Base-by-base conservation (phyloP, 2,797 vertebrate species). In the Xyrichtys novacula region DNA sequence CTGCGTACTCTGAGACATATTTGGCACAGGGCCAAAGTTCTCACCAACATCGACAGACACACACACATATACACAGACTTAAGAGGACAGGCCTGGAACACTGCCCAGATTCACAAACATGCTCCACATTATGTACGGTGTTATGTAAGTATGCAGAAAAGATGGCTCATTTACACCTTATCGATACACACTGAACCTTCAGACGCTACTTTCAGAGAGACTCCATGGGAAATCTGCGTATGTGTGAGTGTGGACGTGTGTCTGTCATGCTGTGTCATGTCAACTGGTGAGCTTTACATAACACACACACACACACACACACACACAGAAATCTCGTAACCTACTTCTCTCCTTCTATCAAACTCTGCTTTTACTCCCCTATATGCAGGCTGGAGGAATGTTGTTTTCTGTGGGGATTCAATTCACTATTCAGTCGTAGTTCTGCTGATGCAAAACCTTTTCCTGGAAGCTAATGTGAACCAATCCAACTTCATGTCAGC, bases 361-460 rank as follows among this genome's bases (percentile, higher is more conserved):
- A 86, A 86, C 75, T 77, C 44, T 65, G 60, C 76, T 74, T 76
- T 74, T 74, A 58, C 75, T 73, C 63, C 17, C 19, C 71, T 66
- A 65, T 69, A 79, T 74, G 73, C 56, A 76, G 75, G 71, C 57
- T 75, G 74, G 67, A 88, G 88, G 89, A 89, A 89, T 87, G 83
- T 78, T 80, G 81, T 86, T 89, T 89, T 88, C 82, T 83, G 78
- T 78, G 85, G 80, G 79, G 80, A 86, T 74, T 91, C 80, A 80
- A 88, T 88, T 91, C 79, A 84, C 86, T 86, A 89, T 91, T 91
- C 85, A 89, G 80, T 87, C n/a, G 74, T 70, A 76, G 76, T 61
- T 77, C 81, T 78, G 77, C 80, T 85, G 72, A 73, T 78, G 85
- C 83, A 87, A 88, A 87, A 78, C 74, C 67, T 46, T 74, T 88